Conservation (phyloP, 2,797 vertebrate genomes). For the Typhlichthys subterraneus region DNA sequence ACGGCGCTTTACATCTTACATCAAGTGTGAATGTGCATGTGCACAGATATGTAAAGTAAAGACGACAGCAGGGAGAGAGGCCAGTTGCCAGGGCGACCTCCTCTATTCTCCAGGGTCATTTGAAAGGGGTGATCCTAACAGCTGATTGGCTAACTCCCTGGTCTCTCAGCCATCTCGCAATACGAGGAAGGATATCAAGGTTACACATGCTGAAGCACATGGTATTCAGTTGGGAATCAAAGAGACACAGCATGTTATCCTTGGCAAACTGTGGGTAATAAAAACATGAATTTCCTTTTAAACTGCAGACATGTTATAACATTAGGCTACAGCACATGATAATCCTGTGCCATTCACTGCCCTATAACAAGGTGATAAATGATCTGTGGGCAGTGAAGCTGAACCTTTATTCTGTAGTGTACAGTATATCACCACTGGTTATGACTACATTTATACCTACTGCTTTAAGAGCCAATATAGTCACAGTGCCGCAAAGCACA, state of each 20-base stretch:
- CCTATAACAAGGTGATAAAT: too few species aligned
- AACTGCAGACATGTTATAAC: slow-evolving; percentile 27
- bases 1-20: slow-evolving; percentile 20
- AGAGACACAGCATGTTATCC: slow-evolving; percentile 29
- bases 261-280: slow-evolving; percentile 44
- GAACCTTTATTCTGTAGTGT: too few species aligned
- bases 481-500: too few species aligned
- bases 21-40: slow-evolving; percentile 24
- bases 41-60: slow-evolving; percentile 33
- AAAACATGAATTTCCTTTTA: slow-evolving; percentile 51
- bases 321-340: slow-evolving; percentile 6
- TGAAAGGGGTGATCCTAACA: slow-evolving; percentile 58
- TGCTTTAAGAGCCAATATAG: too few species aligned
- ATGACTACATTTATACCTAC: too few species aligned
- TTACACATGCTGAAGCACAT: slow-evolving; percentile 51
- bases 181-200: slow-evolving; percentile 65
- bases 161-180: slow-evolving; percentile 58
- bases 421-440: too few species aligned
- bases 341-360: slow-evolving; percentile 12
- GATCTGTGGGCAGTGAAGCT: too few species aligned
- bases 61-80: slow-evolving; percentile 12
- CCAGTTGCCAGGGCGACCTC: slow-evolving; percentile 40
- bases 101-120: slow-evolving; percentile 44
- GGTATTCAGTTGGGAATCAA: slow-evolving; percentile 14
- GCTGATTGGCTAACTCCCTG: slow-evolving; percentile 60